These are phyloP conservation scores for Remorina albescens DNA, from an alignment of 2,797 vertebrate species.

Conservation along the genomic window DNA sequence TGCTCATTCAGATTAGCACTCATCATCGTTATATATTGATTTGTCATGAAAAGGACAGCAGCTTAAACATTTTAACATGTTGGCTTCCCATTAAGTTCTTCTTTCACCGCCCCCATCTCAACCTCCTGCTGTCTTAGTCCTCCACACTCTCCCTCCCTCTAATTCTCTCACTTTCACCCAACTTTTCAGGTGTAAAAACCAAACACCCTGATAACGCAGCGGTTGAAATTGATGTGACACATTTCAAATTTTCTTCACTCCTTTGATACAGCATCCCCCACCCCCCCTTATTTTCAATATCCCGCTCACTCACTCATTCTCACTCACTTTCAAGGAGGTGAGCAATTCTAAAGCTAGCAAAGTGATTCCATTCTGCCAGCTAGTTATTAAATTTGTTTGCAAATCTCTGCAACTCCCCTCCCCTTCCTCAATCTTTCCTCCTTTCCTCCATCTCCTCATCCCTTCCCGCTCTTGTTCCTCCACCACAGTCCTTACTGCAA, in stretches of 20 bases:
- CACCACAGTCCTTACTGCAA: conserved; percentile 64
- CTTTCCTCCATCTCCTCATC: conserved; percentile 46
- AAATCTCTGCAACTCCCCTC: conserved; percentile 70
- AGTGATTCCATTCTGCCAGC: conserved; percentile 82
- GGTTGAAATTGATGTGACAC: conserved; percentile 76
- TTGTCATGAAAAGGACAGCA: not conserved
- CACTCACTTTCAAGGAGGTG: conserved; percentile 72
- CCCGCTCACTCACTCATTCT: conserved; percentile 38
- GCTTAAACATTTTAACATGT: conserved; percentile 4
- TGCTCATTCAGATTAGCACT: conserved; percentile 13
- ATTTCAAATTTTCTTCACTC: conserved; percentile 66
- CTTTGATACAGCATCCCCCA: conserved; percentile 62
- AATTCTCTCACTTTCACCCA: conserved; percentile 16
- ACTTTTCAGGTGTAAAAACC: conserved; percentile 63
- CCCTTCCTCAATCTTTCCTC: conserved; percentile 38
- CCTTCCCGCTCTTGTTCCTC: conserved; percentile 53
- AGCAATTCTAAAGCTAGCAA: conserved; percentile 76
- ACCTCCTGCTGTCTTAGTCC: not conserved
- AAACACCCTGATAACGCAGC: conserved; percentile 63
- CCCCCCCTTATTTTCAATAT: conserved; percentile 62
- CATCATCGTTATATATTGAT: conserved; percentile 24
- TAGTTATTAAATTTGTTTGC: conserved; percentile 84
- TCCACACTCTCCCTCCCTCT: not conserved
- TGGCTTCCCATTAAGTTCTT: not conserved
- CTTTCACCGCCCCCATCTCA: not conserved